Evolutionary conservation across 2,113 vertebrate species (phyloP).

Genomic region (Hiodon tergisus): DNA sequence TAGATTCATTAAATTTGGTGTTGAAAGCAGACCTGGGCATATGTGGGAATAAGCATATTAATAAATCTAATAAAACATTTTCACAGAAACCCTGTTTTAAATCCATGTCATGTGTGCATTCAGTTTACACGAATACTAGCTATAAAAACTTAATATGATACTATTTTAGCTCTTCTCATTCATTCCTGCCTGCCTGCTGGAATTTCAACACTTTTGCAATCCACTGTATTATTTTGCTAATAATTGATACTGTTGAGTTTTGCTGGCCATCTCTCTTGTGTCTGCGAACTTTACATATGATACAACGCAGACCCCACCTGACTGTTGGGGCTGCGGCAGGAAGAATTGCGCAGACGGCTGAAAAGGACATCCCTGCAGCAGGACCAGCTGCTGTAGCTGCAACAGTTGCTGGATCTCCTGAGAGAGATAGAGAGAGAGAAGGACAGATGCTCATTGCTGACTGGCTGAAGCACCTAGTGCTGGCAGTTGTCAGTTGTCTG

Average conservation of each 20-base stretch:
- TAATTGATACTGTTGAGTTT: too few species aligned
- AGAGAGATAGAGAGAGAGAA: constrained; percentile 1
- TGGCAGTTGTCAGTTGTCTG: too few species aligned
- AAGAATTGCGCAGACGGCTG: constrained; percentile 85
- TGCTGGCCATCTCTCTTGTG: too few species aligned
- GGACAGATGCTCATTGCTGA: too few species aligned
- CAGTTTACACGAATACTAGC: neutral
- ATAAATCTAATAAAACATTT: neutral
- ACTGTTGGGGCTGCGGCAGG: constrained; percentile 78
- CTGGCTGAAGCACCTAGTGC: too few species aligned
- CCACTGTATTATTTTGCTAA: too few species aligned
- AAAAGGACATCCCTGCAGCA: constrained; percentile 78
- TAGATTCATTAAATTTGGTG: constrained; percentile 87
- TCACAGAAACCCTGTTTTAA: neutral
- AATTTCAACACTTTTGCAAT: too few species aligned
- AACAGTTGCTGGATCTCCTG: constrained; percentile 85
- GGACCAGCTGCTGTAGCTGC: constrained; percentile 82
- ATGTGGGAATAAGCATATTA: neutral
- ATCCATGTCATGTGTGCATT: neutral
- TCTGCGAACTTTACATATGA: neutral
- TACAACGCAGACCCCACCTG: constrained; percentile 53
- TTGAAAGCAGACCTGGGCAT: constrained; percentile 73
- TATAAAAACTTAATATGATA: neutral
- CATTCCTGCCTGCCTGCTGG: neutral
- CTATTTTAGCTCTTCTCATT: neutral